Conservation (phyloP, 2,113 vertebrate species). For the Aleadryas rufinucha region DNA sequence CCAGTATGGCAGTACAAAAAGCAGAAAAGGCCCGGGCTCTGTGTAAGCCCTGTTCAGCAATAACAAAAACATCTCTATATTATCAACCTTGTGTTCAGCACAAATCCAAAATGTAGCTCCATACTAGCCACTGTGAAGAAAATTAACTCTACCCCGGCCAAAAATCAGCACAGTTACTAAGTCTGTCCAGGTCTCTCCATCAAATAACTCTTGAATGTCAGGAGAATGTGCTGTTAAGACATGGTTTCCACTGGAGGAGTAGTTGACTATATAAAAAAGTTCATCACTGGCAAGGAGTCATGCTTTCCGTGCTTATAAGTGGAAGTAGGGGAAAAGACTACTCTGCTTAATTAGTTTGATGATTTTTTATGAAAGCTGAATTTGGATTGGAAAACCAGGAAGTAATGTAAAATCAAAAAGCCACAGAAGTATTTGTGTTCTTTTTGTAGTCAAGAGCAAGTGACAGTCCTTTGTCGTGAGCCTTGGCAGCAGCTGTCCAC, state of each 20-base stretch:
- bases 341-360: background rate
- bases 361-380: background rate
- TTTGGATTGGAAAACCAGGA: background rate
- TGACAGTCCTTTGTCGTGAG: background rate
- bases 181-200: background rate
- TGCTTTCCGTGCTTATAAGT: fast-evolving
- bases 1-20: background rate
- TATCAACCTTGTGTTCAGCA: background rate
- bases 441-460: background rate
- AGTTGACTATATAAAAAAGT: background rate
- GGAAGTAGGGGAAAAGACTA: background rate
- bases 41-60: background rate
- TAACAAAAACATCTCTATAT: background rate
- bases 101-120: background rate
- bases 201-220: background rate
- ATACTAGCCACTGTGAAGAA: background rate
- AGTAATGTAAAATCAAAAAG: background rate
- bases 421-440: background rate
- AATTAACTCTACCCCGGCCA: background rate
- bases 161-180: background rate
- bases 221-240: background rate
- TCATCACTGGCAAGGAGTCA: background rate
- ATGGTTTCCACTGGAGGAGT: background rate
- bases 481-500: background rate
- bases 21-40: background rate